These are phyloP conservation scores for Chionoecetes opilio DNA, from an alignment of 1,140 invertebrate genomes.

Conservation along the genomic window DNA sequence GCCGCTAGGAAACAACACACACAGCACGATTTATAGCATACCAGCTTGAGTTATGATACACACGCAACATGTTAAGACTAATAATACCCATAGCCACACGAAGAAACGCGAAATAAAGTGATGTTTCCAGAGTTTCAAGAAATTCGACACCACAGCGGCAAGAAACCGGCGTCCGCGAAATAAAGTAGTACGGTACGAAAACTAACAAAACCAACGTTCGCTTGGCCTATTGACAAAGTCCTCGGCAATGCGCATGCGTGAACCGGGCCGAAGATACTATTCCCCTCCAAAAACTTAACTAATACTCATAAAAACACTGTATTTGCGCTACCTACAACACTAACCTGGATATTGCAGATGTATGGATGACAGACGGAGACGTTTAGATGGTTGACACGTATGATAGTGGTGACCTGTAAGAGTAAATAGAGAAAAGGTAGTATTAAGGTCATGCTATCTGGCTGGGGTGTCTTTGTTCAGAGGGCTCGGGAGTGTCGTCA, in stretches of 20 bases:
- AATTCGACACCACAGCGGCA: too few relatives aligned
- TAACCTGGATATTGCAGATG: too few relatives aligned
- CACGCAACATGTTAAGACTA: not conserved
- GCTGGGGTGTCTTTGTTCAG: constrained; percentile 56
- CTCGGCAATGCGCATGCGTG: not conserved
- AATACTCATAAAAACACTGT: not conserved
- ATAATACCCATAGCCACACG: not conserved
- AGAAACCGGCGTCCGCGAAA: not conserved
- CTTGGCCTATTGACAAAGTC: too few relatives aligned
- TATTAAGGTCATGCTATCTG: not conserved
- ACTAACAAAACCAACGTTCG: not conserved
- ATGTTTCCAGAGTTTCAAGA: too few relatives aligned
- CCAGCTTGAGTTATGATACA: not conserved
- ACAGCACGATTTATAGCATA: not conserved
- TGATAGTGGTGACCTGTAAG: not conserved
- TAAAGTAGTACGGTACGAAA: not conserved
- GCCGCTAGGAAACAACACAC: not conserved
- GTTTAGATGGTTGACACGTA: not conserved
- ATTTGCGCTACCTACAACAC: not conserved
- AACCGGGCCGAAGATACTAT: not conserved
- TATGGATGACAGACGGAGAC: too few relatives aligned
- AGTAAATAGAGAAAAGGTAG: not conserved
- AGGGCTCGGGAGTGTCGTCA: constrained; percentile 33
- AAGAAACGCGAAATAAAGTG: not conserved
- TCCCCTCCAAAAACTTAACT: not conserved